These are phyloP conservation scores for Aspiorhynchus laticeps DNA, from an alignment of 2,113 vertebrate species.

Conservation along the genomic window DNA sequence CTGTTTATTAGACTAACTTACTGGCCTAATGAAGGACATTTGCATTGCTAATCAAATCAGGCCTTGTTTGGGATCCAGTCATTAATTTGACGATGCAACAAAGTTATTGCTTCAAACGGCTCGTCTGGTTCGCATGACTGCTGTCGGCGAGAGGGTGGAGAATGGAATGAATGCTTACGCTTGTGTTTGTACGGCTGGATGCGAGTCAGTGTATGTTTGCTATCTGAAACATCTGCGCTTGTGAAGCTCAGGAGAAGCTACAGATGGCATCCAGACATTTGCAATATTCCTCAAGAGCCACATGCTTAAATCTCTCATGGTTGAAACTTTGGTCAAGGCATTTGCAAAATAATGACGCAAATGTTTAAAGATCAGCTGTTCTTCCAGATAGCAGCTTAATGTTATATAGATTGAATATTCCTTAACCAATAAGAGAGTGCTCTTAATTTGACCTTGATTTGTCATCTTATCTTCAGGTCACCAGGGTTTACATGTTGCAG, in stretches of 20 bases:
- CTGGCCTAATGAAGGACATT: slow-evolving; percentile 22
- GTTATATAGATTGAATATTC: neutral
- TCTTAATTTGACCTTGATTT: neutral
- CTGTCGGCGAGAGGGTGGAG: slow-evolving; percentile 10
- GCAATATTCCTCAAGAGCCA: slow-evolving; percentile 50
- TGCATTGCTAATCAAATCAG: slow-evolving; percentile 50
- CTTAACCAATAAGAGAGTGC: neutral
- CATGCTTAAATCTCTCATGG: slow-evolving; percentile 19
- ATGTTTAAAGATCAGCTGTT: neutral
- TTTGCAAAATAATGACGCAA: neutral
- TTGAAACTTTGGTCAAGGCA: slow-evolving; percentile 37
- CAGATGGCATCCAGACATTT: slow-evolving; percentile 57
- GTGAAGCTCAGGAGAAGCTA: slow-evolving; percentile 26
- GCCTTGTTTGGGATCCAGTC: slow-evolving; percentile 37
- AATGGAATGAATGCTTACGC: slow-evolving; percentile 34
- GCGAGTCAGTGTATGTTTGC: slow-evolving; percentile 29
- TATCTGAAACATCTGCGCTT: slow-evolving; percentile 58
- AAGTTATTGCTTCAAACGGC: slow-evolving; percentile 50
- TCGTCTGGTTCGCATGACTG: slow-evolving; percentile 28
- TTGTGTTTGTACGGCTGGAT: slow-evolving; percentile 47
- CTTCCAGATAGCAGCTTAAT: neutral
- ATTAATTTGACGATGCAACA: slow-evolving; percentile 39
- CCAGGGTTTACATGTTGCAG: slow-evolving; percentile 79
- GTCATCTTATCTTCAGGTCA: slow-evolving; percentile 73
- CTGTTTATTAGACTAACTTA: neutral